These are phyloP conservation scores for Onychostoma macrolepis DNA, from an alignment of 2,113 vertebrate species.

Conservation along the genomic window DNA sequence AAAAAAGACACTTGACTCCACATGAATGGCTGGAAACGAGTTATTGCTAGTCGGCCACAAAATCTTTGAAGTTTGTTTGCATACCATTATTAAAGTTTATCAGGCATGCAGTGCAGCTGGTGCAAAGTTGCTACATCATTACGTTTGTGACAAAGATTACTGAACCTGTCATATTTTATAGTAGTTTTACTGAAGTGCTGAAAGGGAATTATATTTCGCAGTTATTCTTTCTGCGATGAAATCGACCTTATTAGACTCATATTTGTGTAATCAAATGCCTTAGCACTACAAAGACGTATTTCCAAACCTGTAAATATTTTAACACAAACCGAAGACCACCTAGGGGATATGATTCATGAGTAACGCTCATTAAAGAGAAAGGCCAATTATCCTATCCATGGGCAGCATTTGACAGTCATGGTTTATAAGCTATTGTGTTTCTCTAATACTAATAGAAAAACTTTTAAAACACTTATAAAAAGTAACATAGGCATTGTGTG, in stretches of 20 bases:
- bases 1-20: not conserved
- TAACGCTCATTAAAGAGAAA: not conserved
- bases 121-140: not conserved
- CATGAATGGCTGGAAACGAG: not conserved
- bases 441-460: not conserved
- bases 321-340: not conserved
- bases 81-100: not conserved
- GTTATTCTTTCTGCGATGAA: not conserved
- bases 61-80: conserved; percentile 18
- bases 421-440: not conserved
- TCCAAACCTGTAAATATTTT: not conserved
- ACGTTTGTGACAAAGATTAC: not conserved
- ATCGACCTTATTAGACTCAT: not conserved
- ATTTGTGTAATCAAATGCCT: not conserved
- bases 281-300: not conserved
- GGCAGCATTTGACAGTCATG: not conserved
- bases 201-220: conserved; percentile 12
- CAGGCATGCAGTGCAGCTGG: not conserved
- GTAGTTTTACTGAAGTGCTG: not conserved
- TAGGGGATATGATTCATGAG: not conserved
- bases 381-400: not conserved
- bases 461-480: not conserved
- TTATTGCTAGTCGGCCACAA: not conserved
- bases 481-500: not conserved
- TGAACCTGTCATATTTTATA: not conserved